These are phyloP conservation scores for Candidula unifasciata DNA, from an alignment of 2,888 invertebrate species.

Conservation along the genomic window DNA sequence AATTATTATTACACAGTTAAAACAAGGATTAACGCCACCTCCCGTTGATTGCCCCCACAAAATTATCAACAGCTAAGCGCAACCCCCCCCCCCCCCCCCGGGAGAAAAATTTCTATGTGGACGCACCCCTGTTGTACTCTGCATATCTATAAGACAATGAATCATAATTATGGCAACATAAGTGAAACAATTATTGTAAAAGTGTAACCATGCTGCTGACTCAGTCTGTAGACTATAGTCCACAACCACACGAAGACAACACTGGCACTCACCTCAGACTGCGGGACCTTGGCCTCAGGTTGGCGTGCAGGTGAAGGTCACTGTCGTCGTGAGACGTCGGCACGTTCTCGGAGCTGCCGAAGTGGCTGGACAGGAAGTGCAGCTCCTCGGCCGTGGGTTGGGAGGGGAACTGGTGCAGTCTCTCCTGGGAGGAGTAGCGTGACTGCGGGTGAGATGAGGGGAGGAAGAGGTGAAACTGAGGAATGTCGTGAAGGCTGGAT, in stretches of 20 bases:
- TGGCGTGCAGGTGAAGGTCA: constrained; percentile 81
- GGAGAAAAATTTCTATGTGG: no score
- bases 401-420: constrained; percentile 87
- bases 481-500: neutral
- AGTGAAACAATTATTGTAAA: neutral
- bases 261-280: constrained; percentile 89
- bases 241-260: no score
- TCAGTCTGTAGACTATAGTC: no score
- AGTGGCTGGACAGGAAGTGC: constrained; percentile 85
- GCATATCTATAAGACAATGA: no score
- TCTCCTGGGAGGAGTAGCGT: constrained; percentile 98
- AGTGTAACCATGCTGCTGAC: no score
- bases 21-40: no score
- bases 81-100: no score
- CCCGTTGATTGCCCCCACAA: no score
- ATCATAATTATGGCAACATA: neutral
- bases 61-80: no score
- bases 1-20: no score
- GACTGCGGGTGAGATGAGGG: constrained; percentile 83
- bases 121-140: no score
- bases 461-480: constrained; percentile 8
- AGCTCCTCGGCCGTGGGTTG: constrained; percentile 87
- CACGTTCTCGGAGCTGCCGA: constrained; percentile 85
- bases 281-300: constrained; percentile 93
- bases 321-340: constrained; percentile 51